Base-by-base conservation (phyloP, 2,888 invertebrate species). In the Galerucella nymphaeae region DNA sequence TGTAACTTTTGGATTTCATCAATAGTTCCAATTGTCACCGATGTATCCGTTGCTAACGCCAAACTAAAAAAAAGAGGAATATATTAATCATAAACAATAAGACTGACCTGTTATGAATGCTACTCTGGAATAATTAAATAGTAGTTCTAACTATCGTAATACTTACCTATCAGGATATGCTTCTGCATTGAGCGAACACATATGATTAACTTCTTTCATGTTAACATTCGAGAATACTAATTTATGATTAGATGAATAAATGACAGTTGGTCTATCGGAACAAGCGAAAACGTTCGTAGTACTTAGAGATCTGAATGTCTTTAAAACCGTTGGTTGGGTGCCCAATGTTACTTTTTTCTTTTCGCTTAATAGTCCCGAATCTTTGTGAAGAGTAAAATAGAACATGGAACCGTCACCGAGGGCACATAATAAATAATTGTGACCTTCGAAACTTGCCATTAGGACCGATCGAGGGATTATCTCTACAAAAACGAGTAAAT, bases 161-260 rank as follows among this genome's bases (percentile, higher is more conserved):
- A 63, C 81, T 82, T 74, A 93, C 93, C 95, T 96, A 88, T 98
- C 97, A 0, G 96, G 95, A 86, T 98, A 99, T 0, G 96, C 96
- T 82, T 95, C 93, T 0, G 99, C 95, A 87, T 99, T 97, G 20
- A 99, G 88, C 0, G 97, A 96, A 87, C 99, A 99, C 97, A 99
- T 99, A 84, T 98, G 97, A 82, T 96, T 96, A 0, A 99, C 96
- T 86, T 96, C 96, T 83, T 95, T 95, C 67, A 96, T 89, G 85
- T 96, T 98, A 2, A 98, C 98, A 87, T 98, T 99, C n/a, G 98
- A 98, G 87, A 98, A 98, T 3, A 98, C 98, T 45, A 98, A 90
- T 87, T 98, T 98, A 86, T 98, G 97, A 88, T 98, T 98, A n/a
- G 97, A 97, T 6, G 98, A 98, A 88, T 99, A 99, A 79, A 99